These are phyloP conservation scores for Acrobasis consociella DNA, from an alignment of 2,888 invertebrate genomes.

Conservation along the genomic window DNA sequence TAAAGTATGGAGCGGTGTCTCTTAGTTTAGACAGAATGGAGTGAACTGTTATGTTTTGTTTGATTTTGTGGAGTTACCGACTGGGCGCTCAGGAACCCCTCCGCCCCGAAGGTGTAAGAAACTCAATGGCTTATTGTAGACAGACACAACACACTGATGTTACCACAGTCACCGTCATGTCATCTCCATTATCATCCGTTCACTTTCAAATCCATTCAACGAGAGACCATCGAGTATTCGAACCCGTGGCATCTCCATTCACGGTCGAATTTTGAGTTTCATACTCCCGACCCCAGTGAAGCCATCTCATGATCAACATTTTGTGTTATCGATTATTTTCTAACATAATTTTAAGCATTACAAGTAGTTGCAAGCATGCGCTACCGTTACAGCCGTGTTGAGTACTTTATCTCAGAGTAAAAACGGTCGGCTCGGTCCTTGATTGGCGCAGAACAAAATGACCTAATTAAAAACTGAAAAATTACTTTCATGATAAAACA, in stretches of 20 bases:
- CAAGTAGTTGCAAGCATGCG: slow-evolving; percentile 62
- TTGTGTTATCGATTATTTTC: slow-evolving; percentile 67
- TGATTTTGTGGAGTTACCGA: slow-evolving; percentile 25
- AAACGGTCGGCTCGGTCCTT: too few species aligned
- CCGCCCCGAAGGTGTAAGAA: slow-evolving; percentile 29
- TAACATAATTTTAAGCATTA: slow-evolving; percentile 64
- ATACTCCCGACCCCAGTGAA: slow-evolving; percentile 48
- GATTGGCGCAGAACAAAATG: too few species aligned
- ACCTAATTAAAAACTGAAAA: too few species aligned
- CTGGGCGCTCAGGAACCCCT: slow-evolving; percentile 15
- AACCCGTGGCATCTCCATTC: slow-evolving; percentile 45
- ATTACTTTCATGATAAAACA: too few species aligned
- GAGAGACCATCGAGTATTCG: slow-evolving; percentile 39
- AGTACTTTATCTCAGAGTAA: not conserved
- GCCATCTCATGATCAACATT: slow-evolving; percentile 72
- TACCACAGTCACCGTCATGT: slow-evolving; percentile 57
- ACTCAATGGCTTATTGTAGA: slow-evolving; percentile 47
- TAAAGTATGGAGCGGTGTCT: not conserved
- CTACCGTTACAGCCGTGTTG: slow-evolving; percentile 33
- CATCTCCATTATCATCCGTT: slow-evolving; percentile 49
- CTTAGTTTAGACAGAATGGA: slow-evolving; percentile 22
- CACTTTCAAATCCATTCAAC: slow-evolving; percentile 35
- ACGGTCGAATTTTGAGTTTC: slow-evolving; percentile 56
- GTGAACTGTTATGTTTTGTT: slow-evolving; percentile 34
- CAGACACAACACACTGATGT: slow-evolving; percentile 73